Base-by-base conservation (phyloP, 2,113 vertebrate genomes). In the Cisticola juncidis region DNA sequence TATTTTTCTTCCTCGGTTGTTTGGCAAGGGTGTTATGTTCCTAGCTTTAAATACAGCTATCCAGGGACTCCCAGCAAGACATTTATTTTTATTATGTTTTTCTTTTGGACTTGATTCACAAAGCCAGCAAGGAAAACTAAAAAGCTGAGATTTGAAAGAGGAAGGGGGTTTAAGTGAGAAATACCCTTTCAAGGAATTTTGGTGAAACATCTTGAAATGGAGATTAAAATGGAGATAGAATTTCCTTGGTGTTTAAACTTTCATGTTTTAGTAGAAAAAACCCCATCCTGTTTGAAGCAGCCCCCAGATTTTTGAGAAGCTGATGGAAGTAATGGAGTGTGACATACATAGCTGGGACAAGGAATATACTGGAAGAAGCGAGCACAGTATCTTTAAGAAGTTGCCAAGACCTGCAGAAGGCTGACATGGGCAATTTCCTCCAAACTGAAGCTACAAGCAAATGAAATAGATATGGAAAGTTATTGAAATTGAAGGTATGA, bases 1-100 rank as follows among this genome's bases (percentile, higher is more conserved):
- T 94, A 81, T 95, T 95, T 95, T 92, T 71, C 84, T 94, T 97
- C 61, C 61, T 23, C 0, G 0, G 31, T 94, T 95, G 36, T 84
- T 65, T 97, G 96, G 96, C 91, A 92, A 71, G 84, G 87, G 33
- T 16, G 25, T 60, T 91, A 84, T 95, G 69, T 96, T 95, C 77
- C 73, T 72, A 94, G 77, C 53, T 92, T 94, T 89, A 94, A 95
- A 94, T 92, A 95, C 70, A 76, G 72, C 95, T 94, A 81, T 95
- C 94, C 77, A 74, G 86, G 69, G 93, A 96, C 89, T 94, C 48
- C 25, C 23, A 84, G 72, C 53, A 44, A 91, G 45, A 89, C 70
- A 86, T 85, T 81, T 76, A 60, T 54, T 94, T 95, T 92, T 92
- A 92, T 91, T 91, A 89, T 81, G 16, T 68, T 96, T 96, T 96